Evolutionary conservation across 2,797 vertebrate species (phyloP).

Genomic region (Thalassophryne amazonica): DNA sequence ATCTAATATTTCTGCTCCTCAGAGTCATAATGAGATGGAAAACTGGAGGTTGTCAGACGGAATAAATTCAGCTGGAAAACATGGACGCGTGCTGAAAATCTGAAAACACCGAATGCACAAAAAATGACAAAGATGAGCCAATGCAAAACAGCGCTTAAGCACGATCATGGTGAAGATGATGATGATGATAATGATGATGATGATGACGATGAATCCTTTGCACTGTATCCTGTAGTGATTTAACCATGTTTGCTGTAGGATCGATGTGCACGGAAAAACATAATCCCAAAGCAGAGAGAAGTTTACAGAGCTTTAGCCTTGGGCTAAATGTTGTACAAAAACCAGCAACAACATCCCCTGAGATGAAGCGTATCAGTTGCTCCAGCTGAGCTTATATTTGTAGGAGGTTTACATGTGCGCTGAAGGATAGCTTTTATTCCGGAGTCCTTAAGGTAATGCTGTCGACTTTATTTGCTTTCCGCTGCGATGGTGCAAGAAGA

Average conservation of each 20-base stretch:
- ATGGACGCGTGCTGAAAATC: conserved; percentile 2
- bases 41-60: conserved; percentile 11
- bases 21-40: conserved; percentile 38
- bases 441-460: conserved; percentile 67
- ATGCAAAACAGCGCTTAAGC: conserved; percentile 35
- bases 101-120: conserved; percentile 17
- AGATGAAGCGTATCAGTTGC: conserved; percentile 75
- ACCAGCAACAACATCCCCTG: conserved; percentile 74
- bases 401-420: conserved; percentile 71
- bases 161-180: conserved; percentile 47
- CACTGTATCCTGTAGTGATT: conserved; percentile 66
- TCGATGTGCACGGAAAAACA: conserved; percentile 70
- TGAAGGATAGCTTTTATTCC: conserved; percentile 68
- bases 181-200: conserved; percentile 48
- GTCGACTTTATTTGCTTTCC: conserved; percentile 62
- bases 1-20: conserved; percentile 15
- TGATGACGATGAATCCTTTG: conserved; percentile 51
- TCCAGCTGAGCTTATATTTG: conserved; percentile 77
- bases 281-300: conserved; percentile 75
- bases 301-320: conserved; percentile 76
- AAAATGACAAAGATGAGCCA: conserved; percentile 12
- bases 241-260: conserved; percentile 71
- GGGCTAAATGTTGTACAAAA: conserved; percentile 79
- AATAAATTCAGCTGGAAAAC: conserved; percentile 8
- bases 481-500: conserved; percentile 35